Evolutionary conservation across 2,797 vertebrate genomes (phyloP), one percentile per base, ranked within the genome.

Genomic region (Sebastes melanostomus): DNA sequence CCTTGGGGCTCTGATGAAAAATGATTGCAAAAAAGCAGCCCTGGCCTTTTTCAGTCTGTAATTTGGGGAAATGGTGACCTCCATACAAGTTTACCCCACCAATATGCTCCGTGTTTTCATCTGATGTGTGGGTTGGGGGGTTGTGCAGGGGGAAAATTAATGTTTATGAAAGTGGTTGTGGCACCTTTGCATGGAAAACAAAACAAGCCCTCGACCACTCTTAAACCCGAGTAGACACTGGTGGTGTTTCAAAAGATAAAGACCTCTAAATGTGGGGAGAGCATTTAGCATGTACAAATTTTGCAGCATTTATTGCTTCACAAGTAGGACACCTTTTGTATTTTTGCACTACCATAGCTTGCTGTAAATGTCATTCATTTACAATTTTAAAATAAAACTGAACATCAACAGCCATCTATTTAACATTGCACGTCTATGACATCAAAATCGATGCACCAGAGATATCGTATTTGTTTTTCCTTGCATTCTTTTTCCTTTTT

Each of bases 1-100:
- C 54, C 29, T 70, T 65, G n/a, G n/a, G 66, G 25, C 34, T 66
- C 61, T 58, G 46, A 67, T 70, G 62, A 58, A 52, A 71, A 78
- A 27, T 27, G 8, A 11, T 20, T 36, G 12, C 16, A 56, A 22
- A 80, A 59, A 72, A 66, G 42, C 54, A 11, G 38, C 42, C 4
- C 0, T 81, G 52, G n/a, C 72, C 32, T 78, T 69, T 72, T 78
- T 54, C 62, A 71, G 27, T 27, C 8, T 58, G 8, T 78, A 36
- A 70, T 69, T 73, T 77, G 14, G 27, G 14, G 11, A 66, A 76
- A 65, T 50, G 4, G 11, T 27, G 42, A 36, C 56, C 56, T 79
- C 20, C 22, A 12, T 52, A 30, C 11, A 56, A 62, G 60, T 56
- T 25, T 18, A 16, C 10, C 7, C 30, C 24, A 30, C 5, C 25